phyloP scores from a whole-genome alignment of 2,888 invertebrate species.

The Zaprionus bogoriensis region DNA sequence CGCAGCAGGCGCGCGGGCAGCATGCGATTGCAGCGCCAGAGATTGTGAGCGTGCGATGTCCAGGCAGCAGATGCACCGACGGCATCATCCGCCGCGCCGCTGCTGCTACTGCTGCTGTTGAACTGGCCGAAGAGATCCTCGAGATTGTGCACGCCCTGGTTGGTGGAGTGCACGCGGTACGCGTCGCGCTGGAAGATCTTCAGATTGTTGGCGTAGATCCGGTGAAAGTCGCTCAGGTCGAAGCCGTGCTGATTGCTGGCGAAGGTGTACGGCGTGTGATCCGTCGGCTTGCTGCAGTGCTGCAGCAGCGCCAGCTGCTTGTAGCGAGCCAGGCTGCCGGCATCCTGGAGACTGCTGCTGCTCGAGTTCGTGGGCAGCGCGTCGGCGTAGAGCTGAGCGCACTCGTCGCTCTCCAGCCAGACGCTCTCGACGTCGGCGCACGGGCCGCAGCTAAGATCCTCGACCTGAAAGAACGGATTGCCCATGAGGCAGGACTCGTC shows the following conservation, averaged over 20 bases:
- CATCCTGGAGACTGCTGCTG: background rate
- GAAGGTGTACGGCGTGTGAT: constrained; percentile 84
- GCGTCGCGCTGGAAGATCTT: constrained; percentile 86
- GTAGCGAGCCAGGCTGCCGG: background rate
- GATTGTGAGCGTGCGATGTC: constrained; percentile 74
- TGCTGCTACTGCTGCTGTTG: constrained; percentile 50
- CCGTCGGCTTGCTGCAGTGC: constrained; percentile 55
- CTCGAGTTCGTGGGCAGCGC: background rate
- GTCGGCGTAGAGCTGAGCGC: constrained; percentile 25
- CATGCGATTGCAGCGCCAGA: constrained; percentile 90
- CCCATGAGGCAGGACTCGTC: constrained; percentile 93
- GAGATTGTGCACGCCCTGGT: constrained; percentile 79
- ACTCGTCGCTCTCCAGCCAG: constrained; percentile 65
- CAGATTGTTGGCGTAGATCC: constrained; percentile 85
- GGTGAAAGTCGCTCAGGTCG: constrained; percentile 84
- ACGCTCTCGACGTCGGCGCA: constrained; percentile 89
- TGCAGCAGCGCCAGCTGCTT: constrained; percentile 31
- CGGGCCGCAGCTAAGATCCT: constrained; percentile 93
- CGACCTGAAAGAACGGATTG: constrained; percentile 92
- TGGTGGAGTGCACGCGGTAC: constrained; percentile 84
- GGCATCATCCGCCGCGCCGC: background rate
- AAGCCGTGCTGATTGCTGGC: constrained; percentile 86
- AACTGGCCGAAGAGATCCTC: constrained; percentile 82
- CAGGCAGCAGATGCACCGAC: background rate
- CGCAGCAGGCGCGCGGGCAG: constrained; percentile 88